Evolutionary conservation across 2,113 vertebrate genomes (phyloP), one percentile per base, ranked within the genome.

Genomic region (Platysteira castanea): DNA sequence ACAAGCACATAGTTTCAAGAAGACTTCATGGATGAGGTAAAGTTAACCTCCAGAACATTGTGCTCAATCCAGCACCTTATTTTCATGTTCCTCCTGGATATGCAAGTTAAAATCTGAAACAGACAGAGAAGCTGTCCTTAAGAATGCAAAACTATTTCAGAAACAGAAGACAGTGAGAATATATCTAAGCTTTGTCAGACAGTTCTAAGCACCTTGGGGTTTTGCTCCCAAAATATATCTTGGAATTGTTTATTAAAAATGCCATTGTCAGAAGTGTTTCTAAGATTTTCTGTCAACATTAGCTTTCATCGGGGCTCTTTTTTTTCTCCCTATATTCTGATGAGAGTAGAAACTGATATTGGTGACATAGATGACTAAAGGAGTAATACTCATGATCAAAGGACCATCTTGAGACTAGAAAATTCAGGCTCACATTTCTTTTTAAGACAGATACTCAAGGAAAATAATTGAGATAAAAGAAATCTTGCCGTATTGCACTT

Each of bases 231-330:
- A 42, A 50, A 30, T 15, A 31, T 6, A 3, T 73, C 73, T 77
- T 73, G 1, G 1, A 14, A 5, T 14, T 33, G 3, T 78, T 80
- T 84, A 49, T 8, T 74, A 13, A 52, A 74, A 89, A 52, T 37
- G 1, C 1, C 17, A 26, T 20, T 33, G 2, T 59, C 26, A 53
- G 18, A 89, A 73, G 13, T 47, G 44, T 54, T 80, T n/a, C 19
- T 47, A 80, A 65, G 16, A 35, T 64, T 46, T 90, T 68, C 20
- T 63, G 23, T 30, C 24, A 84, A 19, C 18, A 21, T 60, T 69
- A 56, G 5, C 15, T 69, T 39, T 35, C 33, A 5, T 17, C 28
- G 0, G 0, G 1, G 2, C 47, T 65, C 10, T 2, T 33, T 68
- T 24, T 12, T 9, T 15, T 7, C 0, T 3, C 9, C 6, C 11